A percentile compares a stretch with the other conserved stretches of the same genome.
These are phyloP conservation scores for Tragelaphus strepsiceros DNA, from an alignment of 2,113 vertebrate genomes.

Conservation along the genomic window DNA sequence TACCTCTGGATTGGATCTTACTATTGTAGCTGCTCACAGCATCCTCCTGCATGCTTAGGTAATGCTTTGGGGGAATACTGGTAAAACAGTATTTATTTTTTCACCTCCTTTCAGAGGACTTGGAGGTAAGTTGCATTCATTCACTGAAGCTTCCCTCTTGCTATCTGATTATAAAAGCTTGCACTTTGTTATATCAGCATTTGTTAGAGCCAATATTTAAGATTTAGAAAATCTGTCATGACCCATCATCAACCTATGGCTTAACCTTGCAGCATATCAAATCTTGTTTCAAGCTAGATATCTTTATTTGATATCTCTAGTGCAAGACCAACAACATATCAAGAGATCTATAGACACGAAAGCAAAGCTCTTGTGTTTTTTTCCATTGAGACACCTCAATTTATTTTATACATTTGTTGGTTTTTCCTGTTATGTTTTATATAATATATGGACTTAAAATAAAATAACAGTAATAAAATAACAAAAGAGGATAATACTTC, in stretches of 20 bases:
- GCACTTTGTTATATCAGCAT: slow-evolving; percentile 74
- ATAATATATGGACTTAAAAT: slow-evolving; percentile 83
- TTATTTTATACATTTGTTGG: slow-evolving; percentile 78
- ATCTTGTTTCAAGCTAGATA: slow-evolving; percentile 71
- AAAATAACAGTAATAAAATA: slow-evolving; percentile 81
- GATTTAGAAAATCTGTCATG: slow-evolving; percentile 63
- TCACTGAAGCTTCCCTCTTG: slow-evolving; percentile 75
- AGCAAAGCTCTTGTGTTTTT: slow-evolving; percentile 73
- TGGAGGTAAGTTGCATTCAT: slow-evolving; percentile 75
- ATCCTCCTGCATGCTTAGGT: slow-evolving; percentile 67
- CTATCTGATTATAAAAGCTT: slow-evolving; percentile 73
- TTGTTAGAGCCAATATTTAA: slow-evolving; percentile 76
- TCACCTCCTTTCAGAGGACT: slow-evolving; percentile 77
- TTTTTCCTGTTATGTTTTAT: slow-evolving; percentile 83
- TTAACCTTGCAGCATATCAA: slow-evolving; percentile 74
- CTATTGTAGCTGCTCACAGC: slow-evolving; percentile 71
- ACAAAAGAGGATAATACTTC: slow-evolving; percentile 76
- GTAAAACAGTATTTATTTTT: slow-evolving; percentile 78
- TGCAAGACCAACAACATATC: slow-evolving; percentile 65
- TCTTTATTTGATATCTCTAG: slow-evolving; percentile 70
- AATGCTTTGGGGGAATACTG: slow-evolving; percentile 73
- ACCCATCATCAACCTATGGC: slow-evolving; percentile 67
- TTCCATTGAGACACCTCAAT: slow-evolving; percentile 66
- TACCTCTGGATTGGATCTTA: slow-evolving; percentile 80
- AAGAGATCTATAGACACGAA: slow-evolving; percentile 62